A percentile compares a stretch with the other conserved stretches of the same genome.
These are phyloP conservation scores for Cettia cetti DNA, from an alignment of 2,113 vertebrate genomes.

Conservation along the genomic window DNA sequence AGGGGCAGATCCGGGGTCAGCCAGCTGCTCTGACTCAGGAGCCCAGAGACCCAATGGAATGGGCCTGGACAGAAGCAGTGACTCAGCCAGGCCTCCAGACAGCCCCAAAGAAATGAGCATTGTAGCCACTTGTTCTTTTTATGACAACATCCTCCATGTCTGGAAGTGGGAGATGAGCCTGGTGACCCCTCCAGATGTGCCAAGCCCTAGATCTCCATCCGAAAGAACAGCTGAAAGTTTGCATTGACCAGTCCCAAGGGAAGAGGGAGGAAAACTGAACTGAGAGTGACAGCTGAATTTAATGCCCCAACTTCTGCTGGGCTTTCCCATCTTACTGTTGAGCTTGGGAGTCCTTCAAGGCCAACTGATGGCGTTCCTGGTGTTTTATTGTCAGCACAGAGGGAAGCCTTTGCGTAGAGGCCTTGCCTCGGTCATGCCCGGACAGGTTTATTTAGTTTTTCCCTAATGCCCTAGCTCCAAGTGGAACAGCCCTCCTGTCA, in stretches of 20 bases:
- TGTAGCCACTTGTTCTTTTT: constrained; percentile 92
- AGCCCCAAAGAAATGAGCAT: constrained; percentile 54
- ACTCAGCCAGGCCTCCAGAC: neutral
- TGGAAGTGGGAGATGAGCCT: constrained; percentile 88
- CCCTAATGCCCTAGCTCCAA: neutral
- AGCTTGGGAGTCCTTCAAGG: neutral
- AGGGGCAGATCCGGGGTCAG: neutral
- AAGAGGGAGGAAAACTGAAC: neutral
- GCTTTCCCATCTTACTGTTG: neutral
- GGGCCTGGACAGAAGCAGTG: neutral
- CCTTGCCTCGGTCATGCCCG: neutral
- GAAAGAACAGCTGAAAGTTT: neutral
- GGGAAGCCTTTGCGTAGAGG: neutral
- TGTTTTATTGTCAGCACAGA: neutral
- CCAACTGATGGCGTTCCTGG: neutral
- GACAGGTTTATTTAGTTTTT: neutral
- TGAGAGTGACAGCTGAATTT: neutral
- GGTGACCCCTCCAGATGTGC: neutral
- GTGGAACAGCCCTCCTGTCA: neutral
- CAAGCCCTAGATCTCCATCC: neutral
- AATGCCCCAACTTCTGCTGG: neutral
- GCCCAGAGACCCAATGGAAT: neutral
- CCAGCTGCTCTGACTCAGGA: fast-evolving
- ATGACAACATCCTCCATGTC: constrained; percentile 88
- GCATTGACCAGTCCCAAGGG: neutral